Evolutionary conservation across 2,113 vertebrate species (phyloP).

Genomic region (Vidua macroura): DNA sequence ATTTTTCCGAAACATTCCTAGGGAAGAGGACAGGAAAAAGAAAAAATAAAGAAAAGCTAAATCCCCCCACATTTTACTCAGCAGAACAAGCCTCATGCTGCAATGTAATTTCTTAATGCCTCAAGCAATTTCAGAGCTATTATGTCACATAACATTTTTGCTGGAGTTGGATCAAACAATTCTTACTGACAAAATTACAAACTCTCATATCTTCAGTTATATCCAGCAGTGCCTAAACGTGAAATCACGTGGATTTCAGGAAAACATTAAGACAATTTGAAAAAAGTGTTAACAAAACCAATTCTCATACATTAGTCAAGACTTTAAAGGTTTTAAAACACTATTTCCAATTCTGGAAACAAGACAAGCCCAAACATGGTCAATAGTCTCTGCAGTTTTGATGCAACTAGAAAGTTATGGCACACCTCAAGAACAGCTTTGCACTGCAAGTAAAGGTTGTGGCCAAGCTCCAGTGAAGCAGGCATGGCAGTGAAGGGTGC

Average conservation of each 20-base stretch:
- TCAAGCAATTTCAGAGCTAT: background rate
- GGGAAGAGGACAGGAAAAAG: background rate
- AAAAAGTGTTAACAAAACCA: background rate
- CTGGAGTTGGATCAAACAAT: background rate
- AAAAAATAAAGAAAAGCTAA: background rate
- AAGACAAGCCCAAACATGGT: background rate
- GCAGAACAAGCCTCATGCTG: background rate
- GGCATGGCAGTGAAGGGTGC: background rate
- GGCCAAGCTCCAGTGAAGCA: background rate
- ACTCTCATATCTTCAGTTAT: background rate
- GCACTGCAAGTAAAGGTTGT: background rate
- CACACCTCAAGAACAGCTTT: background rate
- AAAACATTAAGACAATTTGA: background rate
- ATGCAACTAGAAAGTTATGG: background rate
- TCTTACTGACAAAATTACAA: background rate
- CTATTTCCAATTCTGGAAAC: background rate
- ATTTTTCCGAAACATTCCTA: constrained; percentile 89
- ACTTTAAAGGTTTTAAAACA: background rate
- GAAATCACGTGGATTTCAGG: background rate
- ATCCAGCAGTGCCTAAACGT: background rate
- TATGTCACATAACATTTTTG: background rate
- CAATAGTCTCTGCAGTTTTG: background rate
- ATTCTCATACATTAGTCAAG: background rate
- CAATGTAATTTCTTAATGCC: background rate
- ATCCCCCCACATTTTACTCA: background rate